Base-by-base conservation (phyloP, 2,113 vertebrate genomes). In the Forbesichthys agassizii region DNA sequence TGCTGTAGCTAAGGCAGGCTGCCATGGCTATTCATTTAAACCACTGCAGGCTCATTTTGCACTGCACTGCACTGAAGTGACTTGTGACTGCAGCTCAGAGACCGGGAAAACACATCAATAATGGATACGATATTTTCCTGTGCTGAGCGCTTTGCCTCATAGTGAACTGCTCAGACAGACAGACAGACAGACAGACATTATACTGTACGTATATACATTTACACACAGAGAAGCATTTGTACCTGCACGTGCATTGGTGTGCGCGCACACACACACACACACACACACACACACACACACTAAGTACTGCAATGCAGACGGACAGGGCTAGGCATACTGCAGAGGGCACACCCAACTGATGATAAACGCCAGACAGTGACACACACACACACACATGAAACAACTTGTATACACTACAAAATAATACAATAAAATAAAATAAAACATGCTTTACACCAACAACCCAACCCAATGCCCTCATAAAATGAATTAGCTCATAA, bases 71-170 rank as follows among this genome's bases (percentile, higher is more conserved):
- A 69, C 61, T 48, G 9, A 61, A 55, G 48, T 57, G 33, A 33
- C 53, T 12, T 48, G 57, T 70, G 68, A 12, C 66, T 77, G 76
- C 91, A 95, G 93, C 90, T 95, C 95, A 92, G 72, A 92, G 92
- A 78, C 68, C 65, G 60, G 81, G 65, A 52, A 18, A 73, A 58
- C 65, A 83, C 61, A 91, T 92, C 81, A 86, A 90, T 90, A 82
- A 90, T 88, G 85, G 72, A 90, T 89, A 64, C 74, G 66, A 61
- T 47, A 61, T 70, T 61, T 68, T 55, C 64, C 69, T 66, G 64
- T 62, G 9, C 47, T 6, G 63, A 68, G 18, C 42, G 16, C 52
- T 60, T 54, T 58, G 10, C 72, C 61, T 14, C 58, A 14, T n/a
- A 14, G 10, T 11, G 55, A 57, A 47, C 61, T 12, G 66, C 66